Base-by-base conservation (phyloP, 2,113 vertebrate genomes). In the mouse (Mus musculus) region DNA sequence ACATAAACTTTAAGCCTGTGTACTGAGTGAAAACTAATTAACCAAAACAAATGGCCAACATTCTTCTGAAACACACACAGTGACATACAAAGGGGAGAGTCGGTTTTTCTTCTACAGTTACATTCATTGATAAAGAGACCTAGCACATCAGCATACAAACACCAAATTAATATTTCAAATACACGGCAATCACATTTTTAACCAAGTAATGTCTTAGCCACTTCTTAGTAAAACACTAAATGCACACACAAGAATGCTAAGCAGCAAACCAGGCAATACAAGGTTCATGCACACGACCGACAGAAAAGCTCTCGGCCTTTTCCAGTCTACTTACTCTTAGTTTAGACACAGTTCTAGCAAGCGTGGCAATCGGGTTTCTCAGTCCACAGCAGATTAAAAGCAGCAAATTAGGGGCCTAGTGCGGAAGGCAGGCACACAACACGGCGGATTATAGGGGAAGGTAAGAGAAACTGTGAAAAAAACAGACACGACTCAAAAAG, bases 321-420 rank as follows among this genome's bases (percentile, higher is more conserved):
- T 87, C 77, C 54, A 33, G 77, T 88, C 96, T 97, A 98, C 97
- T 97, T 97, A 97, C 95, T 97, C 93, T 97, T 96, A 76, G 49
- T 95, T 96, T 81, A 97, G 92, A 95, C 76, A 96, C 93, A 95
- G 89, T 89, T 92, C 87, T 96, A 96, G 96, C 76, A 94, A 97
- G 88, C 24, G 61, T 93, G 90, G 94, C 89, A 96, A 89, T 96
- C 92, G 96, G 96, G 88, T 75, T 87, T 96, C 95, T 95, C 92
- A 93, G 89, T 95, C 90, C 95, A 92, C 63, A 91, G 88, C 95
- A 91, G 93, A 80, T 96, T 93, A 96, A 89, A 95, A 96, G 96
- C 96, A 95, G 95, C 95, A 92, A 94, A 89, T 78, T 88, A 95
- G 73, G 63, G 95, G 72, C 92, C 91, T 97, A 96, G 16, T 88